phyloP scores from a whole-genome alignment of 2,113 vertebrate genomes.

The Papio anubis region DNA sequence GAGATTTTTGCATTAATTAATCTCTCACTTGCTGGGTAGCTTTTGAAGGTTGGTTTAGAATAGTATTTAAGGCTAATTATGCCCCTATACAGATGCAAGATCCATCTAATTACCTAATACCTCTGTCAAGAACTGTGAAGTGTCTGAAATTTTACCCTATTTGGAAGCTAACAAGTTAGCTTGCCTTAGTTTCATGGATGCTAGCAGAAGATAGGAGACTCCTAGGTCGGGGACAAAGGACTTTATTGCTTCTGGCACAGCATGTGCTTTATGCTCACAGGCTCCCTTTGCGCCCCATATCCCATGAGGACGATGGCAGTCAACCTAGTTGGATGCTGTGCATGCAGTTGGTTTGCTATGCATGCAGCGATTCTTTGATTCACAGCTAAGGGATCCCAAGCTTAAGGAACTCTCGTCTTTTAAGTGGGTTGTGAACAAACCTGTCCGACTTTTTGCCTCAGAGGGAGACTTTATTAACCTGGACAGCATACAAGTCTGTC shows the following conservation, averaged over 20 bases:
- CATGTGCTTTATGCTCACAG: background rate
- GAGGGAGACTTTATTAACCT: background rate
- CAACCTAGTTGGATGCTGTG: background rate
- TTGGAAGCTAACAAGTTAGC: background rate
- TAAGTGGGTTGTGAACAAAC: background rate
- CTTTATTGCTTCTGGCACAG: background rate
- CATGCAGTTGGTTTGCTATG: background rate
- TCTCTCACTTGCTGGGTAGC: background rate
- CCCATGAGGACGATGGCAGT: accelerated
- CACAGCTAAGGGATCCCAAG: background rate
- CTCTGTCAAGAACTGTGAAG: background rate
- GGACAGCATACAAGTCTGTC: background rate
- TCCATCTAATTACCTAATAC: background rate
- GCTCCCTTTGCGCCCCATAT: background rate
- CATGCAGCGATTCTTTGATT: background rate
- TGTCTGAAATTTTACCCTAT: background rate
- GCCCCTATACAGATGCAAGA: background rate
- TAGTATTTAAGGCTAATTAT: background rate
- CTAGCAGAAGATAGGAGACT: background rate
- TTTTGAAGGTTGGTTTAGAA: background rate
- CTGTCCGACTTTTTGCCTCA: background rate
- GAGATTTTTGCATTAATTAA: background rate
- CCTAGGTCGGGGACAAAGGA: background rate
- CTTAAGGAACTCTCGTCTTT: background rate
- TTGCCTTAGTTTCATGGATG: no score